Conservation (phyloP, 2,888 invertebrate genomes). For the Thecophora atra region DNA sequence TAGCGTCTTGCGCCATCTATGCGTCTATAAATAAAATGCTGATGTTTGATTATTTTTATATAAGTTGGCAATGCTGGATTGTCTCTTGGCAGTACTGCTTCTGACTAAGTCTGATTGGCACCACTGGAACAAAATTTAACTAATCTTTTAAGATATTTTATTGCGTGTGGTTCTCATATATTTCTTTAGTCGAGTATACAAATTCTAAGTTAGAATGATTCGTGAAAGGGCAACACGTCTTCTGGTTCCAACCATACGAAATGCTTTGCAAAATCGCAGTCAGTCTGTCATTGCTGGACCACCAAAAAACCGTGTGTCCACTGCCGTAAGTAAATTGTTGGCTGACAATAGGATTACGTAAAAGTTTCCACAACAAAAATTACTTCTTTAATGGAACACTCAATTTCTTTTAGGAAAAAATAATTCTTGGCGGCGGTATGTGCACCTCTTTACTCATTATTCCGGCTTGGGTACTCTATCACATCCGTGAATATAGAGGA, state of each 20-base stretch:
- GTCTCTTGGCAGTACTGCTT: too few species aligned
- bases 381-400: not conserved
- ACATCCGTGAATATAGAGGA: conserved; percentile 61
- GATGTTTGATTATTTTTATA: too few species aligned
- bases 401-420: conserved; percentile 57
- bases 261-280: conserved; percentile 57
- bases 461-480: conserved; percentile 61
- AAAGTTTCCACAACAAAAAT: conserved; percentile 20
- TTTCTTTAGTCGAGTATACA: too few species aligned
- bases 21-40: too few species aligned
- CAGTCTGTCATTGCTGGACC: conserved; percentile 63
- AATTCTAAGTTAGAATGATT: conserved; percentile 56
- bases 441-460: conserved; percentile 53
- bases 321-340: conserved; percentile 57
- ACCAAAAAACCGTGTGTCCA: conserved; percentile 58
- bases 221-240: conserved; percentile 58
- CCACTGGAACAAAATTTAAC: too few species aligned
- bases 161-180: too few species aligned
- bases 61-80: too few species aligned
- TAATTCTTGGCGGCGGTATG: conserved; percentile 61
- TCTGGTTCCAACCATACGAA: conserved; percentile 60
- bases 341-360: conserved; percentile 45
- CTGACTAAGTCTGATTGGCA: too few species aligned
- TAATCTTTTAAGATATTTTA: too few species aligned
- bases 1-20: too few species aligned